A percentile compares a stretch with the other conserved stretches of the same genome.
Evolutionary conservation across 2,888 invertebrate species (phyloP).

Genomic region (Allacma fusca): DNA sequence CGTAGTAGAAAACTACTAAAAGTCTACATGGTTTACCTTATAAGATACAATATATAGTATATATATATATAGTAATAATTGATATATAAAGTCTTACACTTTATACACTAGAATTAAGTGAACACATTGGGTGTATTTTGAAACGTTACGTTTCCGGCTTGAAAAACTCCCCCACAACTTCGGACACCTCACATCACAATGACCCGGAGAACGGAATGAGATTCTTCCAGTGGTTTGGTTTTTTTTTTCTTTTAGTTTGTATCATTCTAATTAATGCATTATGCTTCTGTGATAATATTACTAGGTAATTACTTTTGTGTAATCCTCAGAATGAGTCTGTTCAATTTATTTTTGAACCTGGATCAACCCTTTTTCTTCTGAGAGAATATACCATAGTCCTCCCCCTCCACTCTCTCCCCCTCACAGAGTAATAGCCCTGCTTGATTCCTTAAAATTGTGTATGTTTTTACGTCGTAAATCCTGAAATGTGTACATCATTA

Average conservation of each 20-base stretch:
- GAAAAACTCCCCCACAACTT: constrained; percentile 27
- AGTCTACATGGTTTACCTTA: not conserved
- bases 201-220: constrained; percentile 50
- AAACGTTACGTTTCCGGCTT: constrained; percentile 39
- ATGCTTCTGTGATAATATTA: not conserved
- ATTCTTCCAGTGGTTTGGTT: constrained; percentile 41
- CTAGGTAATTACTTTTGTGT: not conserved
- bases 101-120: constrained; percentile 40
- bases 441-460: too few species aligned
- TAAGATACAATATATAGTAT: constrained; percentile 2
- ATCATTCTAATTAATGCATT: not conserved
- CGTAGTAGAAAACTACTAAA: too few species aligned
- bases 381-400: too few species aligned
- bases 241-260: not conserved
- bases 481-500: too few species aligned
- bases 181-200: constrained; percentile 48
- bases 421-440: too few species aligned
- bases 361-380: too few species aligned
- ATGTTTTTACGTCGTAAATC: too few species aligned
- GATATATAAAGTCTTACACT: constrained; percentile 1
- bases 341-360: too few species aligned
- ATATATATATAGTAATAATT: not conserved
- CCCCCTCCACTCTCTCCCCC: too few species aligned
- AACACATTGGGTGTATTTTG: constrained; percentile 45
- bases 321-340: not conserved